These are phyloP conservation scores for Manis crassicaudata DNA, from an alignment of 2,797 vertebrate genomes.

Conservation along the genomic window DNA sequence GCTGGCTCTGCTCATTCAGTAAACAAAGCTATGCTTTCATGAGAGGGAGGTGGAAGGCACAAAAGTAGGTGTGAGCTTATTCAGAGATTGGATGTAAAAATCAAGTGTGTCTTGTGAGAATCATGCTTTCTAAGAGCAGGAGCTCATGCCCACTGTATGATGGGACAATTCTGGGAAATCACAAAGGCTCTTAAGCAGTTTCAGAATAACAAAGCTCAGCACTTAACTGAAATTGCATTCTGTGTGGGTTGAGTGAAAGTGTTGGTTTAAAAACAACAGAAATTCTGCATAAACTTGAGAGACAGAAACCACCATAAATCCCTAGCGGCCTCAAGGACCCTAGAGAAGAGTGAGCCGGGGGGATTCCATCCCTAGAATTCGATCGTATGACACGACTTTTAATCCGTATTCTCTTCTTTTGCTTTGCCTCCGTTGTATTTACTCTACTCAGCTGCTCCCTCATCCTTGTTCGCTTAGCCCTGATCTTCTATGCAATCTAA, in stretches of 20 bases:
- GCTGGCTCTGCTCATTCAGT: not conserved
- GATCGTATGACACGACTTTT: not conserved
- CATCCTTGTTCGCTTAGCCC: not conserved
- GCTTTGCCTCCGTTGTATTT: not conserved
- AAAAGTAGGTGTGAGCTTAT: not conserved
- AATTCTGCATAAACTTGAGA: not conserved
- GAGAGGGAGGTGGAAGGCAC: not conserved
- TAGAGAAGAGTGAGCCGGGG: not conserved
- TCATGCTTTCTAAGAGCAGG: not conserved
- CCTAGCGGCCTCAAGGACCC: not conserved
- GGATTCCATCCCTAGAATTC: not conserved
- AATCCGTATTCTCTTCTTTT: not conserved
- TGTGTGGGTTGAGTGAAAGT: not conserved
- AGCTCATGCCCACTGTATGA: not conserved
- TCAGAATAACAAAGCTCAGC: not conserved
- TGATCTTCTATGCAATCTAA: not conserved
- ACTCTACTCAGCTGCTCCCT: not conserved
- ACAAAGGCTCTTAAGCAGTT: not conserved
- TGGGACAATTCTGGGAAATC: not conserved
- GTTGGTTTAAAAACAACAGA: not conserved
- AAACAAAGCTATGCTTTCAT: not conserved
- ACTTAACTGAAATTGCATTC: not conserved
- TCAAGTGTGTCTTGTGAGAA: not conserved
- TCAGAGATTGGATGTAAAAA: not conserved
- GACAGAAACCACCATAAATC: not conserved